These are phyloP conservation scores for Meta bourneti DNA, from an alignment of 2,888 invertebrate genomes.

Conservation along the genomic window DNA sequence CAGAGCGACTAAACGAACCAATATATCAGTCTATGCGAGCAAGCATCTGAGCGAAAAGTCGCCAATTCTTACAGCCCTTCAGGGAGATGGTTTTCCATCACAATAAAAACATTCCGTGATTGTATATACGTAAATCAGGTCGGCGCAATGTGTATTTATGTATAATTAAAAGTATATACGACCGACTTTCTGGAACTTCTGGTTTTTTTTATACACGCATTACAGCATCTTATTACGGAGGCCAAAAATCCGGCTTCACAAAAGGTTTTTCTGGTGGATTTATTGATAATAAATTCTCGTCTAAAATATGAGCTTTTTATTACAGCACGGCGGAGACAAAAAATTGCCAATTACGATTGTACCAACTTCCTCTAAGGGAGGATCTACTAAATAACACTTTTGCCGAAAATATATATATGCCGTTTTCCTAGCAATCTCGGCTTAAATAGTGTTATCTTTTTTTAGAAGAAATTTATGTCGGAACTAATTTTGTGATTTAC, in stretches of 20 bases:
- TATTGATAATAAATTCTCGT: conserved; percentile 74
- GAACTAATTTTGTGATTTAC: conserved; percentile 59
- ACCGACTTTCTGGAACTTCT: conserved; percentile 71
- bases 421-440: conserved; percentile 42
- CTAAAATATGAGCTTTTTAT: conserved; percentile 73
- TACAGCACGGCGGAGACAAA: conserved; percentile 46
- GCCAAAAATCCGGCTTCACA: conserved; percentile 72
- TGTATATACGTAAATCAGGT: conserved; percentile 71
- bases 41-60: conserved; percentile 9
- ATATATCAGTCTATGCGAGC: too few species aligned
- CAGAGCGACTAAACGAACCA: too few species aligned
- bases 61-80: conserved; percentile 42
- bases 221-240: conserved; percentile 65
- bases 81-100: conserved; percentile 33
- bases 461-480: conserved; percentile 32
- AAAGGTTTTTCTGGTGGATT: conserved; percentile 64
- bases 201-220: conserved; percentile 39
- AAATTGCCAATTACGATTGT: conserved; percentile 74
- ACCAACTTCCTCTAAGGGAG: conserved; percentile 70
- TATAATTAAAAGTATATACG: conserved; percentile 75
- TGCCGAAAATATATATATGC: conserved; percentile 46
- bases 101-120: conserved; percentile 68
- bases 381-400: conserved; percentile 75
- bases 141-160: conserved; percentile 72
- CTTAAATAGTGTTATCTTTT: conserved; percentile 15